phyloP scores from a whole-genome alignment of 2,113 vertebrate genomes.

The Salvelinus sp. region DNA sequence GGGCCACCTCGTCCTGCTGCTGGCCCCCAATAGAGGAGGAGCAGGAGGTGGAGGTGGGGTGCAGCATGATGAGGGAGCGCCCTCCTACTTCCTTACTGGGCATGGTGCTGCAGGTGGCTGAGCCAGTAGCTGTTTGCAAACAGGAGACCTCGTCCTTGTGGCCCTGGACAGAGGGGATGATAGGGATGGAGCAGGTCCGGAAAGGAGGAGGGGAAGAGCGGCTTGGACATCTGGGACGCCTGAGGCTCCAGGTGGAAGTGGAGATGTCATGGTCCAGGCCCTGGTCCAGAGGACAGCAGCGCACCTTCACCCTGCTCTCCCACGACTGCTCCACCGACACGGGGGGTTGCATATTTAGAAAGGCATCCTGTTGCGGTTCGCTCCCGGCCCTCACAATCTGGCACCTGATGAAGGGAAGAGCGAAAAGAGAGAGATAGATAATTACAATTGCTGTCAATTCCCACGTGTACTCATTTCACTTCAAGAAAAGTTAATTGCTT shows the following conservation, averaged over 20 bases:
- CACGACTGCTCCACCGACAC: slow-evolving; percentile 35
- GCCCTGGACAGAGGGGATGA: slow-evolving; percentile 88
- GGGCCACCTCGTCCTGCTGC: slow-evolving; percentile 79
- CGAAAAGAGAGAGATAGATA: no score
- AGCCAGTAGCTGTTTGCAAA: slow-evolving; percentile 84
- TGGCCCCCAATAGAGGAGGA: slow-evolving; percentile 32
- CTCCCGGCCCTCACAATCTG: slow-evolving; percentile 29
- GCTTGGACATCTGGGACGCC: slow-evolving; percentile 13
- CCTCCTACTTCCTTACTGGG: slow-evolving; percentile 22
- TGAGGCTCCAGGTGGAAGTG: slow-evolving; percentile 35
- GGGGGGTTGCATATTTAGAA: slow-evolving; percentile 65
- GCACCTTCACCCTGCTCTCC: slow-evolving; percentile 21
- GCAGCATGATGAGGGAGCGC: not conserved
- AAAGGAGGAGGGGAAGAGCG: slow-evolving; percentile 63
- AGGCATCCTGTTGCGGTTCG: slow-evolving; percentile 51
- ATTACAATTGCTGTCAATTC: not conserved
- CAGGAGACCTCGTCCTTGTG: slow-evolving; percentile 84
- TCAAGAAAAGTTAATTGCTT: not conserved
- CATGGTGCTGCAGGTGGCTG: slow-evolving; percentile 8
- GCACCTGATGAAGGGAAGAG: slow-evolving; percentile 42
- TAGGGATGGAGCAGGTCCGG: slow-evolving; percentile 88
- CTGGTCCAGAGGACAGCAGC: slow-evolving; percentile 8
- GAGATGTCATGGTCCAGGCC: not conserved
- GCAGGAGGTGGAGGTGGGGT: slow-evolving; percentile 1
- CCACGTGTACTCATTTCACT: not conserved